Evolutionary conservation across 2,113 vertebrate genomes (phyloP).

Genomic region (Oncorhynchus masou): DNA sequence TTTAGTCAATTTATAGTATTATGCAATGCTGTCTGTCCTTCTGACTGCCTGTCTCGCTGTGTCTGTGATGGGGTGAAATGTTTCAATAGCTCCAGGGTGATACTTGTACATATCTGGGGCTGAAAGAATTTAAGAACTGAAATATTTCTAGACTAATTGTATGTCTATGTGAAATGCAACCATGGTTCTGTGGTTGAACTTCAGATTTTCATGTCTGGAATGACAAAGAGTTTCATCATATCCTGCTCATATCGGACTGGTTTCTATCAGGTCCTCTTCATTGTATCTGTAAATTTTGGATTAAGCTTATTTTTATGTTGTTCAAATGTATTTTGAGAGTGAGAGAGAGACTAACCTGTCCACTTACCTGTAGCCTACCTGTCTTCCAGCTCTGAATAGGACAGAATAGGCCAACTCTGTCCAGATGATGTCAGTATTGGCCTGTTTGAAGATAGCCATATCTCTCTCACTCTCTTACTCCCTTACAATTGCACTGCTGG

Average conservation of each 20-base stretch:
- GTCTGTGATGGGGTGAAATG: background rate
- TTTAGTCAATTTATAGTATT: no score
- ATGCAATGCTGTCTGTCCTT: background rate
- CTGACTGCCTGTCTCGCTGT: no score
- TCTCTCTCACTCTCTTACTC: no score
- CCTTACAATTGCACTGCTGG: background rate
- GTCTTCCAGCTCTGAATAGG: no score
- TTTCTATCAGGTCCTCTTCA: background rate
- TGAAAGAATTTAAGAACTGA: slow-evolving; percentile 24
- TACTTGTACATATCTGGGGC: slow-evolving; percentile 18
- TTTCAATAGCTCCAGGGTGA: slow-evolving; percentile 23
- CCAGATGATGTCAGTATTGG: slow-evolving; percentile 60
- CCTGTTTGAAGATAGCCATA: background rate
- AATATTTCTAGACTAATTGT: slow-evolving; percentile 44
- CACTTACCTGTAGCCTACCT: no score
- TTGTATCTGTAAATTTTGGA: no score
- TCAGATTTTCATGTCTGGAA: no score
- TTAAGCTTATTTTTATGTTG: no score
- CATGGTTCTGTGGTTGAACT: slow-evolving; percentile 20
- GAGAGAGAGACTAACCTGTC: no score
- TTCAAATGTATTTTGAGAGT: no score
- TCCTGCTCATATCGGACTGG: background rate
- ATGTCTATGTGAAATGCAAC: slow-evolving; percentile 28
- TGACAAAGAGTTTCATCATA: background rate
- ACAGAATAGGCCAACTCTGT: slow-evolving; percentile 2